Evolutionary conservation across 2,888 invertebrate species (phyloP).

Genomic region (Coremacera marginata): DNA sequence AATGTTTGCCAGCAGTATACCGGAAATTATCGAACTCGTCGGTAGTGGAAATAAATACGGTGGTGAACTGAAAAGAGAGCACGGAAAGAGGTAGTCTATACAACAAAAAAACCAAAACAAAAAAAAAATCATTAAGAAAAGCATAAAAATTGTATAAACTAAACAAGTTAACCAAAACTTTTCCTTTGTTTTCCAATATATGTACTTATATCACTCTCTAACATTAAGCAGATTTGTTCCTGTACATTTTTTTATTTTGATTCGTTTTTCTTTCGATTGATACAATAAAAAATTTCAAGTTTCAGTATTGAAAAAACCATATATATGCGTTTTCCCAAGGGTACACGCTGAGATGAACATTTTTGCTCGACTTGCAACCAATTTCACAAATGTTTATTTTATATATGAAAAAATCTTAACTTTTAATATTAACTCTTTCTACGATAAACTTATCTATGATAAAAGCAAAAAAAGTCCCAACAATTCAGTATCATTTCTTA

Average conservation of each 20-base stretch:
- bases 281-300: background rate
- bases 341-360: conserved; percentile 31
- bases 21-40: conserved; percentile 99
- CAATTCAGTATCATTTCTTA: conserved; percentile 21
- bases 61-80: conserved; percentile 99
- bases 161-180: conserved; percentile 47
- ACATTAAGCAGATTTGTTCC: background rate
- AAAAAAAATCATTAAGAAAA: conserved; percentile 25
- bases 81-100: conserved; percentile 94
- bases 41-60: conserved; percentile 99
- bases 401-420: too few species aligned
- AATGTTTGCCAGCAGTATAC: conserved; percentile 99
- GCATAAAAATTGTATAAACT: conserved; percentile 31
- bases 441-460: background rate
- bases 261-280: conserved; percentile 25
- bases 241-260: conserved; percentile 20
- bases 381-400: conserved; percentile 27
- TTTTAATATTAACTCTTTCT: too few species aligned
- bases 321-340: background rate
- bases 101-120: conserved; percentile 46
- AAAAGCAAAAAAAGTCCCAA: conserved; percentile 8
- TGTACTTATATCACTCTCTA: background rate
- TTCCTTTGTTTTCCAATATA: conserved; percentile 11
- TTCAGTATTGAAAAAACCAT: background rate
- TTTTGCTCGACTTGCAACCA: conserved; percentile 43